Evolutionary conservation across 2,888 invertebrate genomes (phyloP).

Genomic region (Leptarthrus brevirostris): DNA sequence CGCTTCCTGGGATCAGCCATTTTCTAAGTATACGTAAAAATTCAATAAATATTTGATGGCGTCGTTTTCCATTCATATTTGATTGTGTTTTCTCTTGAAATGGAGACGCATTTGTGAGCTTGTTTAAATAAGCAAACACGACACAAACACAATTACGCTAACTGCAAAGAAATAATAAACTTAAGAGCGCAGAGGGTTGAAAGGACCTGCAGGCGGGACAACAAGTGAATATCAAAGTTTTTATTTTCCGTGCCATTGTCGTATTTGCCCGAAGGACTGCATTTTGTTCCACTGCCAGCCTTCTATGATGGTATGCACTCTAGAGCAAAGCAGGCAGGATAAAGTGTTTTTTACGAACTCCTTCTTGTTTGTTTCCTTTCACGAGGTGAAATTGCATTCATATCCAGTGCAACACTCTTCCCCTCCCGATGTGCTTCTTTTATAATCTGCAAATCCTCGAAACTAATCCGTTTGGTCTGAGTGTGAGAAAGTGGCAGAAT

Average conservation of each 20-base stretch:
- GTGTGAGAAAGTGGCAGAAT: constrained; percentile 35
- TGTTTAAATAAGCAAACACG: constrained; percentile 36
- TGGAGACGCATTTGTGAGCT: constrained; percentile 32
- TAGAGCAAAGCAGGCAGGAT: not conserved
- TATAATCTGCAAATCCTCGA: constrained; percentile 41
- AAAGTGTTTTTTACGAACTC: constrained; percentile 1
- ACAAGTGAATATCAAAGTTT: constrained; percentile 45
- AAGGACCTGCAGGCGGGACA: not conserved
- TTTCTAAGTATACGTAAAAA: not conserved
- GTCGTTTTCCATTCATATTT: constrained; percentile 49
- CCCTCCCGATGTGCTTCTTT: not conserved
- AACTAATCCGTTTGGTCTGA: constrained; percentile 42
- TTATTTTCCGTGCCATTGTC: constrained; percentile 24
- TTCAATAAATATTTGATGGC: constrained; percentile 40
- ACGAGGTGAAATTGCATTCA: constrained; percentile 33
- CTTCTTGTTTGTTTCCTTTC: constrained; percentile 38
- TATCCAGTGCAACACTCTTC: not conserved
- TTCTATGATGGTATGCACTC: not conserved
- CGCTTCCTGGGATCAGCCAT: not conserved
- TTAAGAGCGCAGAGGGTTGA: constrained; percentile 13
- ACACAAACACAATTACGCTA: constrained; percentile 48
- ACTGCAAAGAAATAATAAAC: constrained; percentile 44
- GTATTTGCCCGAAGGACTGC: constrained; percentile 10
- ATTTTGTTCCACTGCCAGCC: constrained; percentile 8
- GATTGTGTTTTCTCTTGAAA: constrained; percentile 46